Evolutionary conservation across 2,888 invertebrate genomes (phyloP).

Genomic region (Theodoxus fluviatilis): DNA sequence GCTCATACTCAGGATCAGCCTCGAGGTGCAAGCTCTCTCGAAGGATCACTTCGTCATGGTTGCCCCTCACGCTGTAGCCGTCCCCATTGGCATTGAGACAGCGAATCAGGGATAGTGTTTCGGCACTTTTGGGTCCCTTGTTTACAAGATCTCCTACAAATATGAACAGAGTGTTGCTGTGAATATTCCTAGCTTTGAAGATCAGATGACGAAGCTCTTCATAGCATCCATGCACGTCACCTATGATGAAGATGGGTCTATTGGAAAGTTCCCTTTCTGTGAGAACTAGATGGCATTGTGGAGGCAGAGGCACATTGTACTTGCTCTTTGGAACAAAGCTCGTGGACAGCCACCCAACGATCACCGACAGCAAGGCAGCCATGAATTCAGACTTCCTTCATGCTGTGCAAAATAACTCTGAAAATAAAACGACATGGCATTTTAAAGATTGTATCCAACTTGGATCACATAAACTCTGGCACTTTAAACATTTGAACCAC

Average conservation of each 20-base stretch:
- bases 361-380: too few species aligned
- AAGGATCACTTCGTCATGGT: conserved; percentile 60
- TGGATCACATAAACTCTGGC: too few species aligned
- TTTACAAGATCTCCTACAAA: conserved; percentile 63
- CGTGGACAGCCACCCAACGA: too few species aligned
- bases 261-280: conserved; percentile 27
- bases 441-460: too few species aligned
- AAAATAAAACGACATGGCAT: too few species aligned
- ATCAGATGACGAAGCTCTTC: conserved; percentile 59
- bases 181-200: conserved; percentile 34
- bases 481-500: too few species aligned
- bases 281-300: conserved; percentile 26
- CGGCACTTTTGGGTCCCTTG: conserved; percentile 61
- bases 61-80: conserved; percentile 57
- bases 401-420: too few species aligned
- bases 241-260: conserved; percentile 58
- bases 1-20: conserved; percentile 31
- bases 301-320: conserved; percentile 28
- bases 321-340: too few species aligned
- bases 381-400: too few species aligned
- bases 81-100: too few species aligned
- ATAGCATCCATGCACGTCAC: conserved; percentile 65
- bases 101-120: conserved; percentile 49
- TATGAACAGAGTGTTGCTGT: conserved; percentile 44
- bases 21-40: conserved; percentile 39